Conservation (phyloP, 2,888 invertebrate genomes). For the Nebria brevicollis region DNA sequence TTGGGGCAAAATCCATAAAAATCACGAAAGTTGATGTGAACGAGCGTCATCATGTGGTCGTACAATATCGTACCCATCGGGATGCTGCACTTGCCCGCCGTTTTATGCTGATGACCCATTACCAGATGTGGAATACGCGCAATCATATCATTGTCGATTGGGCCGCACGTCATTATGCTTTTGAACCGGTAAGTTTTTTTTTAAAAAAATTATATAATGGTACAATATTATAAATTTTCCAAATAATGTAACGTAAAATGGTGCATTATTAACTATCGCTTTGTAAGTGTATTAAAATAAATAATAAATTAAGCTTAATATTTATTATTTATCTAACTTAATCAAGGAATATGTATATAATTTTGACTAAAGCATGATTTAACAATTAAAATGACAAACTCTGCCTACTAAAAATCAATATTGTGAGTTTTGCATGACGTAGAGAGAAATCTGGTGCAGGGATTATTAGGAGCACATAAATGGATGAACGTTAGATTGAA, state of each 20-base stretch:
- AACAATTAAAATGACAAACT: not conserved
- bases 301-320: too few species aligned
- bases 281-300: too few species aligned
- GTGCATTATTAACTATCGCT: too few species aligned
- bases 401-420: not conserved
- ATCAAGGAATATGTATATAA: not conserved
- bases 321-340: too few species aligned
- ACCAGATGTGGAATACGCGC: conserved; percentile 51
- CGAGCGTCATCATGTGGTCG: conserved; percentile 71
- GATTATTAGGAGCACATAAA: conserved; percentile 5
- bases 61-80: conserved; percentile 77
- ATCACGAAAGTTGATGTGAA: conserved; percentile 15
- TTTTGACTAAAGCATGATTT: not conserved
- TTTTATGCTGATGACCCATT: conserved; percentile 65
- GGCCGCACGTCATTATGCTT: conserved; percentile 55
- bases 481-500: not conserved
- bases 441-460: not conserved
- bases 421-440: not conserved
- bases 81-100: conserved; percentile 69
- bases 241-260: too few species aligned
- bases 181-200: conserved; percentile 56
- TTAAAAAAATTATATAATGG: too few species aligned
- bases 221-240: conserved; percentile 14
- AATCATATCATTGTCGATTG: conserved; percentile 57
- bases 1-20: not conserved